These are phyloP conservation scores for Heterochromis multidens DNA, from an alignment of 2,113 vertebrate species.

Conservation along the genomic window DNA sequence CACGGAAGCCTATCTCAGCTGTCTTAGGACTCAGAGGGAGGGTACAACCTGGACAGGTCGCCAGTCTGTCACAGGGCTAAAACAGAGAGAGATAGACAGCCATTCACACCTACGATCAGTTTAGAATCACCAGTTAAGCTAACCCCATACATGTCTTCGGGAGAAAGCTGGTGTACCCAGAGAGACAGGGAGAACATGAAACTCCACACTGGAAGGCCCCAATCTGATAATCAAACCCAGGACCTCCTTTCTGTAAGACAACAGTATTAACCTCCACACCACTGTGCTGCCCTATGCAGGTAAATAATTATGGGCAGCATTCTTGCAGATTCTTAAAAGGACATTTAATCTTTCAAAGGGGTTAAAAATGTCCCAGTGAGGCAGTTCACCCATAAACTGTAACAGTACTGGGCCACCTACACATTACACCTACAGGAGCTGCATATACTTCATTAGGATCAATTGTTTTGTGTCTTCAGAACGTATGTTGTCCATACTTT, in stretches of 20 bases:
- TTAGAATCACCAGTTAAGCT: not conserved
- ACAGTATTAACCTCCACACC: no score
- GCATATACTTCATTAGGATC: no score
- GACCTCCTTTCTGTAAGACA: not conserved
- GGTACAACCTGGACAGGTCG: not conserved
- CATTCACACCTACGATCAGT: not conserved
- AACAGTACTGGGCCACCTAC: no score
- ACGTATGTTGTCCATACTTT: no score
- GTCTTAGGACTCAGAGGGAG: not conserved
- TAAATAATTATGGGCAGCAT: not conserved
- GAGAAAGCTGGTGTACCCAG: not conserved
- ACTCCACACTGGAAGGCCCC: not conserved
- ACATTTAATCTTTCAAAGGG: not conserved
- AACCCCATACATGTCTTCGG: not conserved
- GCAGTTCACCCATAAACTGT: no score
- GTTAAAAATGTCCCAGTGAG: not conserved
- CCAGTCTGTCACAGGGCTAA: not conserved
- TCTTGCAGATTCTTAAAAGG: not conserved
- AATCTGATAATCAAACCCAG: not conserved
- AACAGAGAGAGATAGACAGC: not conserved
- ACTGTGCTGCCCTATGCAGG: not conserved
- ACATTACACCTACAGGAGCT: no score
- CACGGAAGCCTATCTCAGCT: no score
- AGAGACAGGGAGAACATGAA: not conserved
- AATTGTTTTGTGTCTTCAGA: no score